phyloP scores from a whole-genome alignment of 53 echinoderm and acorn worm species.

The Stichopus horrens region DNA sequence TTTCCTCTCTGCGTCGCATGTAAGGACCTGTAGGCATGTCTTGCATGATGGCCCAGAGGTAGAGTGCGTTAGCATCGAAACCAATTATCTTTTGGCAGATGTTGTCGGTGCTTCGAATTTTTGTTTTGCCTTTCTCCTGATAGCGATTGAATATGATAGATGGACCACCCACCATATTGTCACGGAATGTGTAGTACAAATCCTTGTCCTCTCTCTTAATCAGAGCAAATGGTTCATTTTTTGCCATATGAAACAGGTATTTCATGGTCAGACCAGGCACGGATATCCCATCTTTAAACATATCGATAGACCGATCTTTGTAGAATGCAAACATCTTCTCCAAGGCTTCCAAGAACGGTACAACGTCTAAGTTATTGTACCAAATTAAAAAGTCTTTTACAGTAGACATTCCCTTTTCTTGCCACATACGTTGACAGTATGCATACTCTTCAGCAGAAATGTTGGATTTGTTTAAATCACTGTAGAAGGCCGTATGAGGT shows the following conservation, averaged over 20 bases:
- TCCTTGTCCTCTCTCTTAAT: conserved; percentile 54
- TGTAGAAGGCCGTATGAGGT: conserved; percentile 43
- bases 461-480: conserved; percentile 36
- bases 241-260: conserved; percentile 45
- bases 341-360: conserved; percentile 54
- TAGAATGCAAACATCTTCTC: conserved; percentile 56
- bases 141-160: conserved; percentile 61
- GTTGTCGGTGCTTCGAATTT: conserved; percentile 2
- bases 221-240: conserved; percentile 29
- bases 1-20: background rate
- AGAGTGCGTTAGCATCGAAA: conserved; percentile 57
- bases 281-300: conserved; percentile 68
- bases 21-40: conserved; percentile 54
- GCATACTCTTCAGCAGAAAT: conserved; percentile 47
- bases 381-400: conserved; percentile 51
- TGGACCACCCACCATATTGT: conserved; percentile 61
- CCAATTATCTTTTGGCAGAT: conserved; percentile 44
- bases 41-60: conserved; percentile 56
- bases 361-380: conserved; percentile 65
- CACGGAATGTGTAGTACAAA: conserved; percentile 55
- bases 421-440: conserved; percentile 49
- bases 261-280: conserved; percentile 63
- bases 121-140: conserved; percentile 44
- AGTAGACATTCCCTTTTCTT: conserved; percentile 42
- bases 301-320: conserved; percentile 34